phyloP scores from a whole-genome alignment of 53 echinoderm and acorn worm genomes.

The Antedon mediterranea region DNA sequence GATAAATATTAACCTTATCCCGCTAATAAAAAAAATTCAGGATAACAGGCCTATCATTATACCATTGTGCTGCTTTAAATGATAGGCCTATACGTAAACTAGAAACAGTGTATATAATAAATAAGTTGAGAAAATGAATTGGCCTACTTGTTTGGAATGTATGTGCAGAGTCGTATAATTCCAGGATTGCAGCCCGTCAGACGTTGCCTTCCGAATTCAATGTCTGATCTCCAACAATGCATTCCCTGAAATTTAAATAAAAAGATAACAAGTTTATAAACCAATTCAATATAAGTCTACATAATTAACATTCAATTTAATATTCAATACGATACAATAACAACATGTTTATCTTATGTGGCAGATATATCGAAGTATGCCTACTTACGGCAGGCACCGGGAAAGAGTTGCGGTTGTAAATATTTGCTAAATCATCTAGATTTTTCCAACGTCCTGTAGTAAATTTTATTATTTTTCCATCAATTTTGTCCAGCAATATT shows the following conservation, averaged over 20 bases:
- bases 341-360: no score
- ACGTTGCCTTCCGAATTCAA: constrained; percentile 63
- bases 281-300: no score
- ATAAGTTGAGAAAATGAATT: background rate
- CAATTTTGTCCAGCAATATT: background rate
- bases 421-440: background rate
- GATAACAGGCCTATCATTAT: no score
- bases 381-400: background rate
- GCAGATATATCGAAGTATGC: background rate
- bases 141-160: constrained; percentile 64
- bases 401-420: background rate
- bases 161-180: constrained; percentile 41
- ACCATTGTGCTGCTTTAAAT: background rate
- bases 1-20: no score
- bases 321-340: no score
- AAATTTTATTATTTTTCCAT: background rate
- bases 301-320: no score
- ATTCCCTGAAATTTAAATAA: constrained; percentile 63
- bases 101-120: background rate
- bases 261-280: no score
- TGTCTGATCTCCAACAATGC: constrained; percentile 55
- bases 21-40: no score
- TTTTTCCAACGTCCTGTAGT: background rate
- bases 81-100: background rate
- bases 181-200: constrained; percentile 68